A percentile compares a stretch with the other conserved stretches of the same genome.
phyloP scores from a whole-genome alignment of 2,888 invertebrate genomes.

The Cryptocephalus primarius region DNA sequence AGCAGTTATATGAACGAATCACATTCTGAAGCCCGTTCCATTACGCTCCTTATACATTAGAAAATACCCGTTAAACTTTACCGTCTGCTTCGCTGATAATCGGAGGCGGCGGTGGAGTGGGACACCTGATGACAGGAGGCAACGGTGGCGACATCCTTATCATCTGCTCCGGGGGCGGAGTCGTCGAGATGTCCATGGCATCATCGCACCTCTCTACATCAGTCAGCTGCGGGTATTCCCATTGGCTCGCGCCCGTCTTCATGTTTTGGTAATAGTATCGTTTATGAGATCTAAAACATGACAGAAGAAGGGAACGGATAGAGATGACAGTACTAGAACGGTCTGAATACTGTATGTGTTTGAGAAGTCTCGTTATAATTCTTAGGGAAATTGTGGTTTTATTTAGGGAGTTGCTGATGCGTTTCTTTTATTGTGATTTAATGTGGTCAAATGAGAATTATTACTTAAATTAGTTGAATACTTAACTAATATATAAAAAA shows the following conservation, averaged over 20 bases:
- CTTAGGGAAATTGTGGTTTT: no score
- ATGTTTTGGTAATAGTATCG: slow-evolving; percentile 57
- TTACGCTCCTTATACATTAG: no score
- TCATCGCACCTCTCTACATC: slow-evolving; percentile 41
- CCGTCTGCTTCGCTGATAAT: slow-evolving; percentile 18
- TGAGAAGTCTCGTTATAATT: no score
- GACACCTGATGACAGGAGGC: slow-evolving; percentile 21
- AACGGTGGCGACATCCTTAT: slow-evolving; percentile 29
- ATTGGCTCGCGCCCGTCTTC: slow-evolving; percentile 47
- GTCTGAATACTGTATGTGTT: no score
- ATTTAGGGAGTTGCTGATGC: no score
- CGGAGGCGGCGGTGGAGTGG: slow-evolving; percentile 28
- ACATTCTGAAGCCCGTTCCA: no score
- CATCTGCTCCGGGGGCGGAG: slow-evolving; percentile 36
- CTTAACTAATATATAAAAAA: no score
- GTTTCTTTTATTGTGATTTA: no score
- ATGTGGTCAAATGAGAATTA: no score
- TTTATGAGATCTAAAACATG: slow-evolving; percentile 49
- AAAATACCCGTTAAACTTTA: slow-evolving; percentile 1
- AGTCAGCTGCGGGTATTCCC: slow-evolving; percentile 49
- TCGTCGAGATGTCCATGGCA: slow-evolving; percentile 50
- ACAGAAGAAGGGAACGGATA: slow-evolving; percentile 2
- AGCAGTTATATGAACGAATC: no score
- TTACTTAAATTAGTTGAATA: no score
- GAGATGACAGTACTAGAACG: not conserved